Evolutionary conservation across 1,140 invertebrate genomes (phyloP).

Genomic region (Solen grandis): DNA sequence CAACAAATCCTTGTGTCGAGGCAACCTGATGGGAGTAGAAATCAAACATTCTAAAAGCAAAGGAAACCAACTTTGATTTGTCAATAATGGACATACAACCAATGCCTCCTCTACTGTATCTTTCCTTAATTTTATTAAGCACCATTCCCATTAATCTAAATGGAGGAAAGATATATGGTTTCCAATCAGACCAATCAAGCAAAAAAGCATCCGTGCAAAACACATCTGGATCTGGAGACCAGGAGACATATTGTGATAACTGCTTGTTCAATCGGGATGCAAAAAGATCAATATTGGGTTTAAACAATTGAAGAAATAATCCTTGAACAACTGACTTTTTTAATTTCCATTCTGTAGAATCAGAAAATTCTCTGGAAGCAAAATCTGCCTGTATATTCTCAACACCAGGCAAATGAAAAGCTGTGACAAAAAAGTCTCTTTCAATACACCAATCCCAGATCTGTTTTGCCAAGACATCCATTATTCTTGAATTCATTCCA

Average conservation of each 20-base stretch:
- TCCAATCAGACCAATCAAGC: conserved; percentile 22
- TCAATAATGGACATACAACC: conserved; percentile 20
- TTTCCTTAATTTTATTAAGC: conserved; percentile 27
- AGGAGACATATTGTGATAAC: conserved; percentile 15
- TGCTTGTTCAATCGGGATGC: conserved; percentile 6
- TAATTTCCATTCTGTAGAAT: conserved; percentile 10
- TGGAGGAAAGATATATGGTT: conserved; percentile 45
- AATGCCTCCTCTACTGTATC: conserved; percentile 13
- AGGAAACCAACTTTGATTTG: conserved; percentile 17
- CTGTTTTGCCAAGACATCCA: conserved; percentile 20
- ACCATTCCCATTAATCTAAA: conserved; percentile 17
- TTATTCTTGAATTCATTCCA: conserved; percentile 1
- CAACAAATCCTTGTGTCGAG: conserved; percentile 34
- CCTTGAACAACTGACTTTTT: not conserved
- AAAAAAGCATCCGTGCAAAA: conserved; percentile 24
- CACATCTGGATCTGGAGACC: conserved; percentile 7
- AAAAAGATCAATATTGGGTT: conserved; percentile 22
- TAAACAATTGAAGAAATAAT: conserved; percentile 12
- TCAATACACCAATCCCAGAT: conserved; percentile 46
- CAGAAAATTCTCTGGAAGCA: conserved; percentile 8
- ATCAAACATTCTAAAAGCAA: conserved; percentile 21
- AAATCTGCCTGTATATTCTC: conserved; percentile 16
- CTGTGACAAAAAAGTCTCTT: conserved; percentile 36
- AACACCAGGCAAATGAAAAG: conserved; percentile 22
- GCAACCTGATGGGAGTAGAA: conserved; percentile 40